Conservation (phyloP, 2,797 vertebrate genomes). For the Gymnothorax javanicus region DNA sequence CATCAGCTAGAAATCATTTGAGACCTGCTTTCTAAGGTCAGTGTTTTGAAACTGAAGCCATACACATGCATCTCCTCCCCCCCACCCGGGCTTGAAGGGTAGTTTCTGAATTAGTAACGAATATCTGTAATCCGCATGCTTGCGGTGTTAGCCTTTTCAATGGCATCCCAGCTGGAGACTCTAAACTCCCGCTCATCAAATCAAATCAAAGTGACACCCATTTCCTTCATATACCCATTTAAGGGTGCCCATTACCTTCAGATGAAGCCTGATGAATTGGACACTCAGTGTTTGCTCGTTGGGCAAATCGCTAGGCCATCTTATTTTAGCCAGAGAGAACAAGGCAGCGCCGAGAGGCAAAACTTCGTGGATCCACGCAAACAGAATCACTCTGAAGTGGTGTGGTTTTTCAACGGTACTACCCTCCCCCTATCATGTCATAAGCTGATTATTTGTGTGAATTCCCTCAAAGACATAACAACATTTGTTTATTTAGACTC, state of each 20-base stretch:
- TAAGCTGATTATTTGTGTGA: neutral
- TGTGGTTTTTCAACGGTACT: neutral
- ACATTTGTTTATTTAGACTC: too few relatives aligned
- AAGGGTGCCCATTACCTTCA: neutral
- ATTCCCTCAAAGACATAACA: neutral
- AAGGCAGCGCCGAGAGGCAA: neutral
- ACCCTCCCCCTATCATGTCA: neutral
- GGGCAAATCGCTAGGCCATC: neutral
- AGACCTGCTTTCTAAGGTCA: conserved; percentile 10
- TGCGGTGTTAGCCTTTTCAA: conserved; percentile 28
- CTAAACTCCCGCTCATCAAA: neutral
- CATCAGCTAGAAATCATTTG: neutral
- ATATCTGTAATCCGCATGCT: conserved; percentile 36
- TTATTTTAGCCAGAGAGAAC: neutral
- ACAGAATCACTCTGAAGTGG: neutral
- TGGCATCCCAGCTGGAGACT: conserved; percentile 12
- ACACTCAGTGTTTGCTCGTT: neutral
- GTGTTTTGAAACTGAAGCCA: conserved; percentile 55
- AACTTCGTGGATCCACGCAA: neutral
- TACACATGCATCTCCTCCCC: conserved; percentile 47
- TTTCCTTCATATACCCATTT: conserved; percentile 30
- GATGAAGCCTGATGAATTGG: conserved; percentile 5
- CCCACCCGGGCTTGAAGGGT: conserved; percentile 38
- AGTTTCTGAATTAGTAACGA: conserved; percentile 38
- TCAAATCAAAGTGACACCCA: conserved; percentile 44